Evolutionary conservation across 2,113 vertebrate species (phyloP).

Genomic region (Meleagris gallopavo): DNA sequence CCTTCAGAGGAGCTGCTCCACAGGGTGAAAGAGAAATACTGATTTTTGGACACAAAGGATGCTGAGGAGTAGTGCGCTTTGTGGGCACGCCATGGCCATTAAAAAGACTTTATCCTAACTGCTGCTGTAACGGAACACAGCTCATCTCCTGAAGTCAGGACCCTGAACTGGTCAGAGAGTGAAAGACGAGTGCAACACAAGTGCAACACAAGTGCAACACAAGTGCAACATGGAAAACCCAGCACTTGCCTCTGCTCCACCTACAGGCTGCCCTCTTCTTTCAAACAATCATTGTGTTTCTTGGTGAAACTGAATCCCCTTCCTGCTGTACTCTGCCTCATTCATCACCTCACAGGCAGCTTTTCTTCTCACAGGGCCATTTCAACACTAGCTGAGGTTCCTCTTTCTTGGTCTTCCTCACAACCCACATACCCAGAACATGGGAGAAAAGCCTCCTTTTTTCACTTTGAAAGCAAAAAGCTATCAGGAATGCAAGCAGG

Average conservation of each 20-base stretch:
- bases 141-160: neutral
- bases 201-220: neutral
- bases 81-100: neutral
- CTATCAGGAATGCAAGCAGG: neutral
- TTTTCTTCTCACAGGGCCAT: fast-evolving
- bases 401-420: fast-evolving
- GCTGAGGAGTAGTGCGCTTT: neutral
- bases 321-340: neutral
- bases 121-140: neutral
- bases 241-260: neutral
- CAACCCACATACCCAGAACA: fast-evolving
- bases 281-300: neutral
- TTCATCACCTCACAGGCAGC: fast-evolving
- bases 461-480: neutral
- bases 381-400: neutral
- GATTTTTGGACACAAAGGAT: neutral
- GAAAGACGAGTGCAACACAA: neutral
- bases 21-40: neutral
- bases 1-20: neutral
- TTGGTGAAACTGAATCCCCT: neutral
- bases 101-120: neutral
- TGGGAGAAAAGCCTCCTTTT: neutral
- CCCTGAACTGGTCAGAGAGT: neutral
- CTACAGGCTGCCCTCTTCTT: neutral
- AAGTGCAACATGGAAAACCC: neutral